These are phyloP conservation scores for Phyllopteryx taeniolatus DNA, from an alignment of 2,113 vertebrate genomes.

Conservation along the genomic window DNA sequence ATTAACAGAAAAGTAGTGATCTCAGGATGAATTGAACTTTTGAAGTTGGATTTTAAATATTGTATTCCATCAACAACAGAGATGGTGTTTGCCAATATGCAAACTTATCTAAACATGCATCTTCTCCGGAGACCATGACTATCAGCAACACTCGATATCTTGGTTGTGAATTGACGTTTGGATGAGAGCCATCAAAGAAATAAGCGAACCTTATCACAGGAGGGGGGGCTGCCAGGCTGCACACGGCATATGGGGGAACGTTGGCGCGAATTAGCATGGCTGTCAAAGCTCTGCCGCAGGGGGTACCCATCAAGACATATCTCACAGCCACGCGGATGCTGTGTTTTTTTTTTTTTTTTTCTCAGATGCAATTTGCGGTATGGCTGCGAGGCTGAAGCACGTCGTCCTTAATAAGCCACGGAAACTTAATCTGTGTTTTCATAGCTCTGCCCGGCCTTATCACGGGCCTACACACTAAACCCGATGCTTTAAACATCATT, in stretches of 20 bases:
- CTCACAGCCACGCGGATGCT: slow-evolving; percentile 51
- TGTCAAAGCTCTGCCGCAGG: slow-evolving; percentile 58
- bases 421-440: slow-evolving; percentile 79
- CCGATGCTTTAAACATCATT: slow-evolving; percentile 57
- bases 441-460: slow-evolving; percentile 74
- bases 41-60: not conserved
- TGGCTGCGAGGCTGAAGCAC: slow-evolving; percentile 55
- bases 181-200: slow-evolving; percentile 34
- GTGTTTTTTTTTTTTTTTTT: slow-evolving; percentile 45
- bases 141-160: slow-evolving; percentile 25
- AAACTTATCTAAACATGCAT: not conserved
- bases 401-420: slow-evolving; percentile 59
- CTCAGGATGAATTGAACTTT: slow-evolving; percentile 20
- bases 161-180: slow-evolving; percentile 27
- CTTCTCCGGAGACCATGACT: slow-evolving; percentile 28
- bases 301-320: slow-evolving; percentile 51
- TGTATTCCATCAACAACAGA: not conserved
- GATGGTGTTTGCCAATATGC: not conserved
- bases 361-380: slow-evolving; percentile 51
- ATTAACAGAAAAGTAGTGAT: slow-evolving; percentile 41
- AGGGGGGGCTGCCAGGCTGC: slow-evolving; percentile 22
- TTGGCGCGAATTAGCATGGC: slow-evolving; percentile 64
- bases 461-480: slow-evolving; percentile 63
- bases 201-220: slow-evolving; percentile 32
- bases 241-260: slow-evolving; percentile 36